Percentiles rank a stretch among this genome's conserved stretches.
Conservation (phyloP, 2,797 vertebrate genomes). For the Pipistrellus kuhlii region DNA sequence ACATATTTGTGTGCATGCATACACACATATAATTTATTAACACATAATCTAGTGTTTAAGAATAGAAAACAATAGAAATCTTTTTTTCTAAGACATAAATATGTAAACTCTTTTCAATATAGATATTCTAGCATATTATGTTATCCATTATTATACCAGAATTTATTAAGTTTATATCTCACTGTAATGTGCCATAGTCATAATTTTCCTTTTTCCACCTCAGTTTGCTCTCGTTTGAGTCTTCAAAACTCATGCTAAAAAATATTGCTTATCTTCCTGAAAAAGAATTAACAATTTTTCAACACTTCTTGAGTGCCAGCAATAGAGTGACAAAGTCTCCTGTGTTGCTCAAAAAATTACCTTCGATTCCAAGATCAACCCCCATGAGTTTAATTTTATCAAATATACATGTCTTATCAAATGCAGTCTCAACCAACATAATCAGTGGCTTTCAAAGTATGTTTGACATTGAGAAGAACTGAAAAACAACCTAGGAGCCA, state of each 20-base stretch:
- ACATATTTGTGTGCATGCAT: background rate
- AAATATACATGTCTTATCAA: conserved; percentile 94
- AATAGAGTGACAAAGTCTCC: conserved; percentile 87
- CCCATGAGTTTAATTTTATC: conserved; percentile 95
- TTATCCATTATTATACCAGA: background rate
- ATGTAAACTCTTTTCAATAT: background rate
- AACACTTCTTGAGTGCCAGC: conserved; percentile 1
- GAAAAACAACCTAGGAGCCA: conserved; percentile 86
- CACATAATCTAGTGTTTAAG: background rate
- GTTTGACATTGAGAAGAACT: conserved; percentile 92
- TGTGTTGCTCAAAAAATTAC: conserved; percentile 89
- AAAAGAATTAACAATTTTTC: conserved; percentile 42
- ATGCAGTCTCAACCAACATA: conserved; percentile 92
- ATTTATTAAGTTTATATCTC: background rate
- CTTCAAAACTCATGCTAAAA: conserved; percentile 52
- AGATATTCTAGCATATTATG: background rate
- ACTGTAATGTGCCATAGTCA: background rate
- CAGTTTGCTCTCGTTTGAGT: conserved; percentile 58
- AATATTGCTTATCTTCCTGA: conserved; percentile 87
- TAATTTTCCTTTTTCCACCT: background rate
- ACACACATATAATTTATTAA: background rate
- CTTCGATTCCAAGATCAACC: conserved; percentile 91
- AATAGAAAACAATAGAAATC: background rate
- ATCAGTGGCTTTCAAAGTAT: conserved; percentile 93
- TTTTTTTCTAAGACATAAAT: background rate